Percentiles rank a stretch among this genome's conserved stretches.
phyloP scores from a whole-genome alignment of 2,113 vertebrate genomes.

The Herpailurus yagouaroundi region DNA sequence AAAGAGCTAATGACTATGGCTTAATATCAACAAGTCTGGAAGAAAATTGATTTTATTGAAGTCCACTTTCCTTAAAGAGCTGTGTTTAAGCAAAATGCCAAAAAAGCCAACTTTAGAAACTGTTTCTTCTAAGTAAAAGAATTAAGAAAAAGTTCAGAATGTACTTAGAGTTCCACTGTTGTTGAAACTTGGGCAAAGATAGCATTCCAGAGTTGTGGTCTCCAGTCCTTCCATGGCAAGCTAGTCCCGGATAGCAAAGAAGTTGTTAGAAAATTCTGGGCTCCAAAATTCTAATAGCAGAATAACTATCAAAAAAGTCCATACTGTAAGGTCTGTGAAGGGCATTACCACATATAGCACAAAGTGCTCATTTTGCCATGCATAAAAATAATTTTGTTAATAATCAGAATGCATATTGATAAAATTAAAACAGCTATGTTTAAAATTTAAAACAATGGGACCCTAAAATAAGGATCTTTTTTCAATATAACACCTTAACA shows the following conservation, averaged over 20 bases:
- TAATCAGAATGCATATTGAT: not conserved
- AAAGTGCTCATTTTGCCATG: not conserved
- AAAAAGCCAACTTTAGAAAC: not conserved
- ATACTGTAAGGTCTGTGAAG: not conserved
- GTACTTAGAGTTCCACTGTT: not conserved
- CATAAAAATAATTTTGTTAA: not conserved
- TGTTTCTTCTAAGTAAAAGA: not conserved
- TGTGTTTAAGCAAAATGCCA: not conserved
- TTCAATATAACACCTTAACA: not conserved
- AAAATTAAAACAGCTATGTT: not conserved
- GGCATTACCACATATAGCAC: not conserved
- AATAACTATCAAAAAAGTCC: not conserved
- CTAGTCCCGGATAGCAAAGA: not conserved
- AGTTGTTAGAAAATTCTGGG: not conserved
- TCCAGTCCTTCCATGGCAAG: not conserved
- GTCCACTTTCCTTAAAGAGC: not conserved
- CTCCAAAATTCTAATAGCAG: not conserved
- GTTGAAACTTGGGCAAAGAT: not conserved
- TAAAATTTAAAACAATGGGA: conserved; percentile 9
- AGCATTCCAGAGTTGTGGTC: not conserved
- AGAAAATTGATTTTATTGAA: conserved; percentile 4
- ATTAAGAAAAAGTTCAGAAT: not conserved
- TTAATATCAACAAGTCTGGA: not conserved
- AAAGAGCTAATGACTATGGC: not conserved
- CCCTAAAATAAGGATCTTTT: not conserved